Evolutionary conservation across 2,797 vertebrate species (phyloP).

Genomic region (Parambassis ranga): DNA sequence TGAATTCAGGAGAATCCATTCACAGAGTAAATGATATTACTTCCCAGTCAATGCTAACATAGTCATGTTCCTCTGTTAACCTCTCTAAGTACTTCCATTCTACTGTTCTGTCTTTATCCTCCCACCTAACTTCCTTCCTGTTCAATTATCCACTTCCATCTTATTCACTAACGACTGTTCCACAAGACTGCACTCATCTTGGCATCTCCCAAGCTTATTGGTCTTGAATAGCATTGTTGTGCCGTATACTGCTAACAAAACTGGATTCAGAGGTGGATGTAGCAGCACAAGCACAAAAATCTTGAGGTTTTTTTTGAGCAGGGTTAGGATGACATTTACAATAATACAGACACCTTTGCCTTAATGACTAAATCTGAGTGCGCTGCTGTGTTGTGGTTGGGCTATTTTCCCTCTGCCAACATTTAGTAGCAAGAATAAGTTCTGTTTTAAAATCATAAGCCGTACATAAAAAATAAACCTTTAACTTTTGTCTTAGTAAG

Average conservation of each 20-base stretch:
- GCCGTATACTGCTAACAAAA: neutral
- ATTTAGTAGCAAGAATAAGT: neutral
- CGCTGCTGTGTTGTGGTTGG: neutral
- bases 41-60: constrained; percentile 29
- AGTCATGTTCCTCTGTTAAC: constrained; percentile 27
- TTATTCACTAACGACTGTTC: constrained; percentile 6
- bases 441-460: too few relatives aligned
- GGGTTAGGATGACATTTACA: too few relatives aligned
- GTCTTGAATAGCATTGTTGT: neutral
- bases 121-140: constrained; percentile 41
- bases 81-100: constrained; percentile 33
- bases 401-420: neutral
- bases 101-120: constrained; percentile 11
- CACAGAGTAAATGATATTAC: constrained; percentile 32
- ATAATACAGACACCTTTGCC: too few relatives aligned
- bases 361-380: too few relatives aligned
- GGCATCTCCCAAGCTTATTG: neutral
- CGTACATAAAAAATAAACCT: too few relatives aligned
- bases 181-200: neutral
- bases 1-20: constrained; percentile 3
- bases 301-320: too few relatives aligned
- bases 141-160: constrained; percentile 44
- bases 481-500: neutral
- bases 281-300: neutral
- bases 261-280: neutral